phyloP scores from a whole-genome alignment of 1,140 invertebrate species.

The Leptonema lineaticorne region DNA sequence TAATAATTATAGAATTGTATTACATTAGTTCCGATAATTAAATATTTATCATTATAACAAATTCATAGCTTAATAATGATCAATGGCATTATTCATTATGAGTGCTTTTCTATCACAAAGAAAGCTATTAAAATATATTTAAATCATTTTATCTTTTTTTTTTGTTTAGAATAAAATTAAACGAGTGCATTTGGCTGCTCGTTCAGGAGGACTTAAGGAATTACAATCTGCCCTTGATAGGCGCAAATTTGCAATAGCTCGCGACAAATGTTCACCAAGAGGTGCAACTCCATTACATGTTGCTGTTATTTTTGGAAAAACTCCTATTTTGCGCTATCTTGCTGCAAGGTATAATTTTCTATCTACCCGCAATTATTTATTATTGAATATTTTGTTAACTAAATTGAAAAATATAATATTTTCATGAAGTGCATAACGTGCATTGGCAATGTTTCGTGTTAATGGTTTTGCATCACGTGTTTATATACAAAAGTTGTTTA shows the following conservation, averaged over 20 bases:
- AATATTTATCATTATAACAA: no score
- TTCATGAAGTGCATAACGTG: no score
- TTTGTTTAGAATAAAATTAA: slow-evolving; percentile 80
- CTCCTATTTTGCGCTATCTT: slow-evolving; percentile 65
- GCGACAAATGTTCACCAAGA: slow-evolving; percentile 75
- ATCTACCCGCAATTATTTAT: not conserved
- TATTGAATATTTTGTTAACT: not conserved
- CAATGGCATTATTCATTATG: no score
- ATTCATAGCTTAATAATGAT: no score
- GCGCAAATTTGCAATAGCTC: slow-evolving; percentile 86
- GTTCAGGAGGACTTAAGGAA: slow-evolving; percentile 79
- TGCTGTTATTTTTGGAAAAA: slow-evolving; percentile 80
- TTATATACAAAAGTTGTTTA: no score
- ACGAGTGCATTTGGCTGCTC: slow-evolving; percentile 82
- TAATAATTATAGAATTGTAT: no score
- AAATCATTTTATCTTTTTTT: not conserved
- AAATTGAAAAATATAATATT: not conserved
- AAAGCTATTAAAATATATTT: no score
- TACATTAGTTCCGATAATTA: no score
- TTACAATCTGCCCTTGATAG: slow-evolving; percentile 84
- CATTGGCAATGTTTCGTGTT: no score
- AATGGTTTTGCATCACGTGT: no score
- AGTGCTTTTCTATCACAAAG: no score
- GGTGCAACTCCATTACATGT: slow-evolving; percentile 93
- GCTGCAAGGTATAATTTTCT: slow-evolving; percentile 53